Percentiles rank a stretch among this genome's conserved stretches.
Evolutionary conservation across 2,888 invertebrate species (phyloP).

Genomic region (Esperia sulphurella): DNA sequence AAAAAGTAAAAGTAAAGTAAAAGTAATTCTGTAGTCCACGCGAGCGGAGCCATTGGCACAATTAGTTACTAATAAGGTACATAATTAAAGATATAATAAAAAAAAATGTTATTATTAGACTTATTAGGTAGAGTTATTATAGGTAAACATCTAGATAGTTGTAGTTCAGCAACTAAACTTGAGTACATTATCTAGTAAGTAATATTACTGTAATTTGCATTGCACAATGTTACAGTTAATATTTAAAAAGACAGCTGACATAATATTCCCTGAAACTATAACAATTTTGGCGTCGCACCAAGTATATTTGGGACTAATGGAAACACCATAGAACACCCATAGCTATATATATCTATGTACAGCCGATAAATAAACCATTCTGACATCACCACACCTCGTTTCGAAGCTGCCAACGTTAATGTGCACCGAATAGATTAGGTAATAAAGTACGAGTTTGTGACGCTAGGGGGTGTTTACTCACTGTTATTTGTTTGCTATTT

Average conservation of each 20-base stretch:
- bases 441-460: conserved; percentile 11
- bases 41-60: too few relatives aligned
- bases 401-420: conserved; percentile 4
- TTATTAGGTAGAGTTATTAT: too few relatives aligned
- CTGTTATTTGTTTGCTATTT: neutral
- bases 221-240: too few relatives aligned
- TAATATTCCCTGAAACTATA: neutral
- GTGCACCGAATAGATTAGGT: conserved; percentile 10
- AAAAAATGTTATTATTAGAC: too few relatives aligned
- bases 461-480: conserved; percentile 3
- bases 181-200: too few relatives aligned
- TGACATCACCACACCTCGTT: conserved; percentile 11
- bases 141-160: too few relatives aligned
- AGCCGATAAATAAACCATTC: conserved; percentile 5
- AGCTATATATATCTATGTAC: conserved; percentile 5
- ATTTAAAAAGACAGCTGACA: neutral
- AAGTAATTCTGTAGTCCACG: too few relatives aligned
- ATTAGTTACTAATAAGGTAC: too few relatives aligned
- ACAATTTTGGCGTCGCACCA: conserved; percentile 1
- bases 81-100: too few relatives aligned
- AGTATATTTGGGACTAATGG: neutral
- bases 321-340: conserved; percentile 1
- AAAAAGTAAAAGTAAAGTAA: too few relatives aligned
- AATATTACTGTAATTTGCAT: too few relatives aligned
- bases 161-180: too few relatives aligned